Evolutionary conservation across 2,113 vertebrate species (phyloP).

Genomic region (Rhinopomastus cyanomelas): DNA sequence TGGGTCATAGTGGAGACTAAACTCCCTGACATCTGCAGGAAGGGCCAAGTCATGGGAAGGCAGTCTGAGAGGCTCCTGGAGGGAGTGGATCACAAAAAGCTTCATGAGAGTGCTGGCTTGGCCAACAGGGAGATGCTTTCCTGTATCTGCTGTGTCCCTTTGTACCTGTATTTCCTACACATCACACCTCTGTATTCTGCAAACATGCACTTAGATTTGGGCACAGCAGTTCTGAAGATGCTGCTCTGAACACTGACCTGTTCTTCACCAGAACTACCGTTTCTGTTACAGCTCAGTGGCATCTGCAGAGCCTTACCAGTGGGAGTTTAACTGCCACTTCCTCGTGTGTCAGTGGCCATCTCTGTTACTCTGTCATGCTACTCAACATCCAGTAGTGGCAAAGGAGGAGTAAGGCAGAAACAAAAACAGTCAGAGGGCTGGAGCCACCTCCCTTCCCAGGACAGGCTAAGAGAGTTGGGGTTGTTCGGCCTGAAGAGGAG

Average conservation of each 20-base stretch:
- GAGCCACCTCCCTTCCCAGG: no score
- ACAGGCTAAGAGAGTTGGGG: no score
- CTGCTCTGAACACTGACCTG: fast-evolving
- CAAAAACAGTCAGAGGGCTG: no score
- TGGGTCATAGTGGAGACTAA: not conserved
- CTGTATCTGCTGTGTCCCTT: not conserved
- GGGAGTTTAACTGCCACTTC: not conserved
- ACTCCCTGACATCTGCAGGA: fast-evolving
- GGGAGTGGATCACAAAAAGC: not conserved
- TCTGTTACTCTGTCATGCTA: not conserved
- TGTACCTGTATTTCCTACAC: not conserved
- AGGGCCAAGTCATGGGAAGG: fast-evolving
- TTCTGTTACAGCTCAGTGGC: not conserved
- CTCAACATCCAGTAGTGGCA: not conserved
- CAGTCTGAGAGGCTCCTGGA: not conserved
- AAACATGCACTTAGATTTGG: not conserved
- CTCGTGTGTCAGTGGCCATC: no score
- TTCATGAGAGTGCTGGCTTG: not conserved
- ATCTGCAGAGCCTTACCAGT: not conserved
- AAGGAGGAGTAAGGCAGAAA: not conserved
- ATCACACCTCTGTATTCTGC: fast-evolving
- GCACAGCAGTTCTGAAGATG: not conserved
- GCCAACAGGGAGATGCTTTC: fast-evolving
- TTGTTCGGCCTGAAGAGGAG: no score
- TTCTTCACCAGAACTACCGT: not conserved